Base-by-base conservation (phyloP, 2,113 vertebrate species). In the Ictalurus furcatus region DNA sequence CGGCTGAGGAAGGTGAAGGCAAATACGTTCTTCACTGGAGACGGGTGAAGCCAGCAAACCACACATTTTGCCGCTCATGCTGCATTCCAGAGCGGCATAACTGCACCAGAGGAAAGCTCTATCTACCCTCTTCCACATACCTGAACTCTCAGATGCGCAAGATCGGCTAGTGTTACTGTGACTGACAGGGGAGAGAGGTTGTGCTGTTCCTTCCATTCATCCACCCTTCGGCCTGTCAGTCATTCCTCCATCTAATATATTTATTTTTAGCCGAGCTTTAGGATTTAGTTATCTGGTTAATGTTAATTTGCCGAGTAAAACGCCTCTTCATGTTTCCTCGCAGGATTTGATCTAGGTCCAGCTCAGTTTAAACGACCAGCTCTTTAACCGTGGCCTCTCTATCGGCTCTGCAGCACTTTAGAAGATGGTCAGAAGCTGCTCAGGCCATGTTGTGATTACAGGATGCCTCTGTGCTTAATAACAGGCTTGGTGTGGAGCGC, bases 401-500 rank as follows among this genome's bases (percentile, higher is more conserved):
- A 86, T 76, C 30, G 6, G 23, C 25, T 63, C 25, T 52, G 65
- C 30, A 59, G 30, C 85, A 58, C 21, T 58, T 87, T 78, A 87
- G 56, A 23, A 78, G 56, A 71, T 28, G 71, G 85, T 85, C 63
- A 79, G 71, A 88, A 84, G 76, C 86, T 80, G 63, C 85, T 87
- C 61, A 1, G 74, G 82, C 80, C 76, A 67, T 69, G 84, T 79
- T 87, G 85, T 95, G 94, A 96, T 96, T 96, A 96, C 93, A 95
- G 94, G 95, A 94, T 93, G 93, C 90, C 89, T 87, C 79, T 25
- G 88, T 88, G 90, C 88, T 69, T 96, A 95, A 96, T 96, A 94
- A 96, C 94, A 95, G 95, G 95, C 94, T 94, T 90, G 92, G 93
- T 91, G 92, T 94, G 89, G 92, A 92, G 93, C 94, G 92, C 92